Evolutionary conservation across 2,113 vertebrate species (phyloP), one percentile per base, ranked within the genome.

Genomic region (Pterocles gutturalis): DNA sequence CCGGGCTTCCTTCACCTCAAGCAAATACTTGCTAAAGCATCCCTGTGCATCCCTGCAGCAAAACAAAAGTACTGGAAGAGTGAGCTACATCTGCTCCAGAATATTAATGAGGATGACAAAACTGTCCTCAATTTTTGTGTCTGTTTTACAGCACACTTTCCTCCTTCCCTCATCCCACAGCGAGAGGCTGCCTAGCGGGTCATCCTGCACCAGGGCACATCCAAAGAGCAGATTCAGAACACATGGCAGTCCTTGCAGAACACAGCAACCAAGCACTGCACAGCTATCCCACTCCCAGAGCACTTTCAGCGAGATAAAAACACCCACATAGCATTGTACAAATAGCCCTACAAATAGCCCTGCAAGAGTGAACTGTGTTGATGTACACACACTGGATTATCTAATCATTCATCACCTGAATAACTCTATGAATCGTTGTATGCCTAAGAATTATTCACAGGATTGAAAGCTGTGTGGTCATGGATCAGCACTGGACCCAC

Each of bases 301-400:
- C 4, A 41, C 28, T 53, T 61, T 31, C 24, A 93, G 58, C 1
- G 13, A 69, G 33, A 38, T 10, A 28, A 76, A 87, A 45, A 16
- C 3, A 65, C 25, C 51, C n/a, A 57, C 1, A 1, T 13, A 45
- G 26, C 2, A 0, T 11, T 70, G 34, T 26, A 62, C 46, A 67
- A 89, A 57, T 4, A 75, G 17, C 13, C 21, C 33, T 26, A 62
- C 46, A 67, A 89, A 57, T 4, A 75, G 17, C 13, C 21, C 33
- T 69, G 57, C 25, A 69, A 45, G 12, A 89, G 10, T 1, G 0
- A 90, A 45, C 21, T 46, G 22, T 36, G 20, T 29, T 7, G 2
- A 26, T 28, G 34, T 9, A 34, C 34, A 72, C 45, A 31, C 18
- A 16, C 18, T 45, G 51, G 13, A 80, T 83, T 84, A 82, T 36